These are phyloP conservation scores for Scomber scombrus DNA, from an alignment of 2,113 vertebrate genomes.

Conservation along the genomic window DNA sequence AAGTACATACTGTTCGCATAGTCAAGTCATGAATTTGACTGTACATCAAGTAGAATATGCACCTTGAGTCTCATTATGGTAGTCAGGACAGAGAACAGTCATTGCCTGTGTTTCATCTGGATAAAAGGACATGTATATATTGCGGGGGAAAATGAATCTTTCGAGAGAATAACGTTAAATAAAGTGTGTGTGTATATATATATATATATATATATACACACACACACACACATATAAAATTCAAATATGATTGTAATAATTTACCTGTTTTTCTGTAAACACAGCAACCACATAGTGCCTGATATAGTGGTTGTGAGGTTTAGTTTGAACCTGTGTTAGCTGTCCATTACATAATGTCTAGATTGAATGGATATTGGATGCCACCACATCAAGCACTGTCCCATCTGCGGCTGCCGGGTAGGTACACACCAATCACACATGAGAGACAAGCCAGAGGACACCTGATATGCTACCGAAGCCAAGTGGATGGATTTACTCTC, in stretches of 20 bases:
- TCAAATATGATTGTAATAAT: not conserved
- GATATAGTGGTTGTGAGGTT: conserved; percentile 1
- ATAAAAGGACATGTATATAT: not conserved
- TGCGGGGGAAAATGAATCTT: not conserved
- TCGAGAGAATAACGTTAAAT: not conserved
- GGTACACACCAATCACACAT: conserved; percentile 71
- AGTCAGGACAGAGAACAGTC: not conserved
- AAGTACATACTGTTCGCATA: not conserved
- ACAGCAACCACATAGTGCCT: not conserved
- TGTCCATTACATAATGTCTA: conserved; percentile 63
- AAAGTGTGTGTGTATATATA: no score
- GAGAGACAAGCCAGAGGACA: conserved; percentile 72
- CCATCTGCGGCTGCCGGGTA: conserved; percentile 68
- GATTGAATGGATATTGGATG: conserved; percentile 70
- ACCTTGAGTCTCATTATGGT: not conserved
- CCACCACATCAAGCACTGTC: conserved; percentile 68
- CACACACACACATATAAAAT: no score
- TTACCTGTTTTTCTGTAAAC: not conserved
- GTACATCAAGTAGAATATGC: not conserved
- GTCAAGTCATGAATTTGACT: conserved; percentile 10
- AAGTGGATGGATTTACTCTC: conserved; percentile 74
- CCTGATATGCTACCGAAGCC: conserved; percentile 72
- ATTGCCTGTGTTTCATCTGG: not conserved
- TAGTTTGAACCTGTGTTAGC: conserved; percentile 30
- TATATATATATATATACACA: no score